These are phyloP conservation scores for Hoplostethus atlanticus DNA, from an alignment of 2,797 vertebrate genomes.

Conservation along the genomic window DNA sequence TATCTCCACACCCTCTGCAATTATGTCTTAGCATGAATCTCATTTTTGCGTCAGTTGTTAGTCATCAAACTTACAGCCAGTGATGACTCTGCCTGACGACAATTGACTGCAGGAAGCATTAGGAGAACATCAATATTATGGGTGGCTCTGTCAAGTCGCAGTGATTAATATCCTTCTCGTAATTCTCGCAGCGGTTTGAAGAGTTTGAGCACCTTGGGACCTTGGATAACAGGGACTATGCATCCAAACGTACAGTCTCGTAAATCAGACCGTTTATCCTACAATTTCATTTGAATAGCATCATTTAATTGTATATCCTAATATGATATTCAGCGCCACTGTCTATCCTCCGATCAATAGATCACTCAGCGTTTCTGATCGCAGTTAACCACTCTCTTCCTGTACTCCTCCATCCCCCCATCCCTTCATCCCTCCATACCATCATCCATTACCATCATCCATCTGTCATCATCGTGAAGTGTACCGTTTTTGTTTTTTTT, in stretches of 20 bases:
- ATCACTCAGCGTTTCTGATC: conserved; percentile 9
- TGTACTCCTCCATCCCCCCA: not conserved
- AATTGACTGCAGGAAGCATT: conserved; percentile 29
- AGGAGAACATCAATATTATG: conserved; percentile 23
- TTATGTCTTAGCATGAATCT: not conserved
- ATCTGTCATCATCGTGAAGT: conserved; percentile 34
- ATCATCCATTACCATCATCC: conserved; percentile 4
- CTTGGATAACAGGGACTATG: not conserved
- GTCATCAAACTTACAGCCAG: not conserved
- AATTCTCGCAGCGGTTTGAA: conserved; percentile 5
- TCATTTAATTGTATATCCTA: conserved; percentile 7
- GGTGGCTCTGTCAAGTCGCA: conserved; percentile 1
- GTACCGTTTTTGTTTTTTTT: conserved; percentile 22
- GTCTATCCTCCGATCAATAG: conserved; percentile 17
- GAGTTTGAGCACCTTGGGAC: not conserved
- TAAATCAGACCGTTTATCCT: conserved; percentile 1
- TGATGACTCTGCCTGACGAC: conserved; percentile 15
- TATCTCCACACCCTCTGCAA: not conserved
- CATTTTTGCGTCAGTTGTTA: not conserved
- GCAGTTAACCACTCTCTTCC: not conserved
- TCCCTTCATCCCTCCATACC: not conserved
- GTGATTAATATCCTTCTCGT: conserved; percentile 14
- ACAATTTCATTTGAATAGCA: conserved; percentile 15
- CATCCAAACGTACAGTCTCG: conserved; percentile 5
- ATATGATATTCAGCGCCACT: conserved; percentile 13